Evolutionary conservation across 2,888 invertebrate species (phyloP).

Genomic region (Theristus sp.): DNA sequence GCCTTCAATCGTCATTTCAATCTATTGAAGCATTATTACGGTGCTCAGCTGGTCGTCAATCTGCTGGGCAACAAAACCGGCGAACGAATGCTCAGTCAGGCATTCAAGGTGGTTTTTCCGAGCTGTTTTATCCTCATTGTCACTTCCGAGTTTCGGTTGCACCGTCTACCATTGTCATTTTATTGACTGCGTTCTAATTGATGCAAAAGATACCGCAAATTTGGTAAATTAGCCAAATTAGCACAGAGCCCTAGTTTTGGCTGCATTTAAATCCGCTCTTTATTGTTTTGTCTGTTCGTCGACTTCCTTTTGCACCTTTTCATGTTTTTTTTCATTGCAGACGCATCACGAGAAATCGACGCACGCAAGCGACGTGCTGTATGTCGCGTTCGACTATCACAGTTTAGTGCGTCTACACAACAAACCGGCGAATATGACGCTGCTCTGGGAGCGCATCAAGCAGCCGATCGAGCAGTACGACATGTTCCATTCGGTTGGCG

Average conservation of each 20-base stretch:
- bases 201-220: no score
- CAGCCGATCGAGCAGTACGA: conserved; percentile 53
- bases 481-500: conserved; percentile 44
- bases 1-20: conserved; percentile 51
- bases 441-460: conserved; percentile 55
- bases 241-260: no score
- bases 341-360: conserved; percentile 63
- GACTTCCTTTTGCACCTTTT: no score
- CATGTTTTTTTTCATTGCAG: conserved; percentile 31
- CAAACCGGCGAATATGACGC: conserved; percentile 37
- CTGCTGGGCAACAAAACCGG: conserved; percentile 80
- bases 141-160: not conserved
- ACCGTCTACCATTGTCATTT: no score
- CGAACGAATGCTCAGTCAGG: conserved; percentile 78
- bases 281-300: no score
- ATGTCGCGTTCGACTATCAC: conserved; percentile 87
- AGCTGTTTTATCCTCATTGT: not conserved
- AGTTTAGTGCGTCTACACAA: conserved; percentile 64
- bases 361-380: conserved; percentile 55
- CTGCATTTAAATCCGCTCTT: no score
- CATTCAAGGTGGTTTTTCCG: conserved; percentile 48
- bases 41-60: conserved; percentile 74
- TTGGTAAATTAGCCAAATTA: no score
- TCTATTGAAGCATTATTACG: conserved; percentile 61
- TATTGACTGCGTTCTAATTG: no score